Conservation (phyloP, 2,797 vertebrate species). For the Mus minutoides region DNA sequence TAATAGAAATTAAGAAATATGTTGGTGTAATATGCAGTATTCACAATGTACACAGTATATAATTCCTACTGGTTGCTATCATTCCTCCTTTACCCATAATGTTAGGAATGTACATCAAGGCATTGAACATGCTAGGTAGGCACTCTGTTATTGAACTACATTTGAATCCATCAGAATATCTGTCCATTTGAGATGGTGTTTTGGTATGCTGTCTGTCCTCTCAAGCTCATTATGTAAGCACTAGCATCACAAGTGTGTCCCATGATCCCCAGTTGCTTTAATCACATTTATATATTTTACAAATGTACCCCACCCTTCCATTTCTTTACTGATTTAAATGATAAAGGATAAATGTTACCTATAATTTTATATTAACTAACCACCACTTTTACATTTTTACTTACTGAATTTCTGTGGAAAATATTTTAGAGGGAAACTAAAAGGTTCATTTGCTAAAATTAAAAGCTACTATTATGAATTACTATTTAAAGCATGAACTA, state of each 20-base stretch:
- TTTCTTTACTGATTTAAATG: background rate
- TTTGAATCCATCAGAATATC: background rate
- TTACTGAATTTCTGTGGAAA: background rate
- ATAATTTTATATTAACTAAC: background rate
- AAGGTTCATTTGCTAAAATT: background rate
- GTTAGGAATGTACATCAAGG: background rate
- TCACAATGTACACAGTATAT: background rate
- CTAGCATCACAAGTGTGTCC: background rate
- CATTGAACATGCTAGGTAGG: background rate
- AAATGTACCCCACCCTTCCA: background rate
- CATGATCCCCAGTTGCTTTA: too few relatives aligned
- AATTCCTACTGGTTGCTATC: fast-evolving
- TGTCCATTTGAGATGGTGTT: background rate
- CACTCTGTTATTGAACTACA: background rate
- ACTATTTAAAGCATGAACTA: background rate
- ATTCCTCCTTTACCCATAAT: background rate
- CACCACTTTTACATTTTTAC: background rate
- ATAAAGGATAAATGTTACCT: background rate
- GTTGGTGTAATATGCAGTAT: background rate
- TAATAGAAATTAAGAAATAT: background rate
- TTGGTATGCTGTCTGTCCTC: background rate
- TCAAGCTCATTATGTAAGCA: background rate
- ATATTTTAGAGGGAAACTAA: background rate
- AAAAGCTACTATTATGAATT: background rate
- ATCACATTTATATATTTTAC: background rate